Evolutionary conservation across 2,797 vertebrate genomes (phyloP), one percentile per base, ranked within the genome.

Genomic region (Melanotaenia nigrans): DNA sequence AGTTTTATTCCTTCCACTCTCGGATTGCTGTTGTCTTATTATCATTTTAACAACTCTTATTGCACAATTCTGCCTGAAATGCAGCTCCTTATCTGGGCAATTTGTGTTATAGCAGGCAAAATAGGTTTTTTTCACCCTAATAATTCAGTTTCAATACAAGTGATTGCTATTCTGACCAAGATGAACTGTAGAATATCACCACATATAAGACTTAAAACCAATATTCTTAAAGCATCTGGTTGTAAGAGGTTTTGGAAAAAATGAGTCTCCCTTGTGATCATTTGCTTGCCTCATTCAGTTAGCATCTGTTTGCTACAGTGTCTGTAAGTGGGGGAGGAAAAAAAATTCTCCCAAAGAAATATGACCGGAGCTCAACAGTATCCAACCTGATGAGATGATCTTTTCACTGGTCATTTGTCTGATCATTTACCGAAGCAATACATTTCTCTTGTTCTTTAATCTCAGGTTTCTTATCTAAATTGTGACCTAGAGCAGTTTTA

Each of bases 1-100:
- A 9, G 61, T 77, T 82, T 81, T 84, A 75, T 75, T 79, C 53
- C 71, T 73, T 51, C 66, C 59, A 42, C 28, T 28, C 35, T 49
- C 62, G 5, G 28, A 62, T 36, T 18, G 22, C 32, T 49, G 47
- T 25, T 65, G 25, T 57, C 51, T 66, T 72, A 62, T 12, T 22
- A 78, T 85, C 59, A 77, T 70, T 75, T 75, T 62, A 76, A 60
- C 55, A 47, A 16, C 47, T 24, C 22, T 71, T n/a, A 11, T 61
- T 60, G 40, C 40, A 28, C 63, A 61, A 16, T 60, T 28, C 40
- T 54, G 60, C 60, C 64, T 65, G 55, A 42, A 28, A 67, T 20
- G 28, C 54, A 30, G 53, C 53, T 55, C 13, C 14, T 55, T 55
- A 55, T 16, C 53, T 30, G 25, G 4, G 22, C 12, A 12, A 13